Evolutionary conservation across 2,797 vertebrate genomes (phyloP), one percentile per base, ranked within the genome.

Genomic region (Lemur catta): DNA sequence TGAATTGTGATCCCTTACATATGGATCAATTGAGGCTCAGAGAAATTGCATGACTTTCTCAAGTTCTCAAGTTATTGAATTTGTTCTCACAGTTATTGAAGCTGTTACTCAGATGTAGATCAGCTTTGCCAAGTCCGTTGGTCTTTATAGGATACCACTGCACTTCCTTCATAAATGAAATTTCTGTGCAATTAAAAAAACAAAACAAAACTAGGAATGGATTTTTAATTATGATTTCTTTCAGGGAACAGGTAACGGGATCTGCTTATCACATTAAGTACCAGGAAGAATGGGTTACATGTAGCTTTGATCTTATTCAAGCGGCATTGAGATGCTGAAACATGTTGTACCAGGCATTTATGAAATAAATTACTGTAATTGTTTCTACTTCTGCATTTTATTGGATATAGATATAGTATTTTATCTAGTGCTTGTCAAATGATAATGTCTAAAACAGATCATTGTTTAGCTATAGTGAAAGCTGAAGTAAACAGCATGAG

Each of bases 381-480:
- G 71, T 81, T 76, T 59, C 50, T 20, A 86, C 61, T 22, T 92
- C 63, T 89, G 22, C 28, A 82, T 90, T 94, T 93, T 93, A 88
- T 96, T 89, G 82, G 43, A 92, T 81, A 22, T 15, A 72, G 41
- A 75, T 78, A 91, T 0, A 79, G 6, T 78, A 87, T 81, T 95
- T 94, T 88, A 75, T 78, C n/a, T 59, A 28, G 14, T 38, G 14
- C 46, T 95, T 91, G 55, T 94, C 61, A 93, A 84, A 71, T 43
- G 46, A 61, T 85, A 93, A 95, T 30, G 48, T 90, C 75, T 97
- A 96, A 96, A 96, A 74, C 81, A 92, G 76, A 72, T 85, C 84
- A 95, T 89, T 97, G 81, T 95, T 96, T 94, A 89, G 84, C 81
- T 76, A 96, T 81, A 97, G 80, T 95, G 89, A 95, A 95, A 93